Percentiles rank a stretch among this genome's conserved stretches.
phyloP scores from a whole-genome alignment of 2,888 invertebrate genomes.

The Halictus quadricinctus region DNA sequence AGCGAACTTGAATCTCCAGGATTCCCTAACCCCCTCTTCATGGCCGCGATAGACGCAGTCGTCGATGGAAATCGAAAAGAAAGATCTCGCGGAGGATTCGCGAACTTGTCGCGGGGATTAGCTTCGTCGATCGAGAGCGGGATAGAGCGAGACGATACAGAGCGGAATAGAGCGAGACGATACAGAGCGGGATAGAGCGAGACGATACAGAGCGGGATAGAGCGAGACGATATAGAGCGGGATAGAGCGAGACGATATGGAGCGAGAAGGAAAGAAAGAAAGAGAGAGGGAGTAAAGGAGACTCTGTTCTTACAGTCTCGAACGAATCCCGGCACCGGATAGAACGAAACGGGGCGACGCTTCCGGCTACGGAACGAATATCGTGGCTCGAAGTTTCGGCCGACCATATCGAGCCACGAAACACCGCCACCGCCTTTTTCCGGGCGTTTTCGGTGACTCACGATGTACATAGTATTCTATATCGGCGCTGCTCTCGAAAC shows the following conservation, averaged over 20 bases:
- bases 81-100: not conserved
- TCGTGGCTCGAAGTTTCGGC: not conserved
- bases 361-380: conserved; percentile 16
- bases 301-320: not conserved
- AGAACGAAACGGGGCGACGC: conserved; percentile 3
- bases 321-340: not conserved
- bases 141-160: not conserved
- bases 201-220: not conserved
- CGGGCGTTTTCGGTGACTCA: conserved; percentile 30
- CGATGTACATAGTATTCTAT: not conserved
- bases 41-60: not conserved
- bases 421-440: conserved; percentile 31
- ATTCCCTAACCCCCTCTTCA: not conserved
- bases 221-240: too few species aligned
- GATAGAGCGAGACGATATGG: not conserved
- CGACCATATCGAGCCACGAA: conserved; percentile 31
- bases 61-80: not conserved
- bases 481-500: conserved; percentile 16
- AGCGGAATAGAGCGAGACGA: not conserved
- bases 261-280: not conserved
- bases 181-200: not conserved
- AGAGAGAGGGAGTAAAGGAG: not conserved
- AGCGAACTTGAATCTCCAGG: not conserved
- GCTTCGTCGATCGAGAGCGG: not conserved
- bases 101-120: not conserved